Base-by-base conservation (phyloP, 2,888 invertebrate genomes). In the Neria commutata region DNA sequence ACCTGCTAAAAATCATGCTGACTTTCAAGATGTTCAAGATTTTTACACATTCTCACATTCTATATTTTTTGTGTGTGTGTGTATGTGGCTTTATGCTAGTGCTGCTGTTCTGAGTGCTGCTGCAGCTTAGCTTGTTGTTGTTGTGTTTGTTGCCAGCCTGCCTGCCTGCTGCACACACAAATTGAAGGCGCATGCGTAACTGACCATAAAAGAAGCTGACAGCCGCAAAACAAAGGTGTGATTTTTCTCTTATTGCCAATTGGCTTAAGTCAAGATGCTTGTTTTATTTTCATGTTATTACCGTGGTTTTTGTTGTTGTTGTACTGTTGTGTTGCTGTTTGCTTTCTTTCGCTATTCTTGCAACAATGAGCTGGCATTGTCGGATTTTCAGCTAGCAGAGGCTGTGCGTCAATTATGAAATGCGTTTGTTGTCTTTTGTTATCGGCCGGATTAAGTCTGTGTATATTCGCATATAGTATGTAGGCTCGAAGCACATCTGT, bases 211-310 rank as follows among this genome's bases (percentile, higher is more conserved):
- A 55, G 54, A 34, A 48, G 54, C 37, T 23, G 26, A 24, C 53
- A 42, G 37, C 24, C 42, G 25, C 40, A 56, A 66, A 67, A 72
- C 70, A 72, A 72, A 72, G 70, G 72, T 73, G 72, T 71, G 71
- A 72, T 72, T 72, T 72, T 70, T 73, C 23, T 61, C 70, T 70
- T 69, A 68, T 58, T 67, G 72, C 67, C 73, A 72, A 72, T 72
- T 72, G 72, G 73, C 72, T 70, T 64, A 70, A 73, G 68, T 73
- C 72, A 72, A 72, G 72, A 72, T 72, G 72, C 72, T 49, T 63
- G 63, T 69, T 40, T 65, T 62, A 23, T 26, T 37, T 37, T 37
- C n/a, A n/a, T n/a, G n/a, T n/a, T n/a, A n/a, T n/a, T n/a, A n/a
- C n/a, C n/a, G n/a, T n/a, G n/a, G 6, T 37, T 37, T n/a, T 37